Evolutionary conservation across 2,113 vertebrate species (phyloP), one percentile per base, ranked within the genome.

Genomic region (Cettia cetti): DNA sequence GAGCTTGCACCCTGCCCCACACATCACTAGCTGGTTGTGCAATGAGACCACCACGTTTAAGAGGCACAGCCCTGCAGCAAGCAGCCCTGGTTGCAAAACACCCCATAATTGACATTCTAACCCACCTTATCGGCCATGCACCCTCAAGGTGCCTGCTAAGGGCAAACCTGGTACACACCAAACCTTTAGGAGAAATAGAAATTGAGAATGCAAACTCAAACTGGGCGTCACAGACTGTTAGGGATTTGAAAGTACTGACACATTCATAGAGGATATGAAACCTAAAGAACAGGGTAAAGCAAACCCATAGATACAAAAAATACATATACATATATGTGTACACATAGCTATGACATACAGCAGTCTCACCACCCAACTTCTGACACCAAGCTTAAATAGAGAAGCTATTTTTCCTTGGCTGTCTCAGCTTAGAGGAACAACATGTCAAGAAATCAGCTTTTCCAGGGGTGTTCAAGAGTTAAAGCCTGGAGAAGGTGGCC

Each of bases 21-120:
- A 56, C 31, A 27, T 77, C 95, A 68, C 66, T 39, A 3, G 8
- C 54, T 14, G 18, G 79, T 47, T 77, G 57, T 18, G 74, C 72
- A 80, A 94, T 27, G 37, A 95, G 81, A 59, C 89, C 92, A 61
- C 91, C 91, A 76, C 44, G 15, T 90, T 89, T 93, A 61, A 86
- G n/a, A 61, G 15, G 17, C 91, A 90, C 75, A 90, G 71, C 60
- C 78, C 45, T 31, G 56, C 50, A 89, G 20, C 66, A 84, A 82
- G 83, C 74, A 83, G 66, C 77, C 19, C 22, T 15, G 30, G 47
- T 75, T 94, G 66, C 81, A 92, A 75, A 82, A 77, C 54, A 65
- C 33, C 33, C 53, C 33, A 72, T 50, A 80, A 57, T 56, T 89
- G 61, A 61, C 68, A 89, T 86, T 96, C 64, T 88, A 90, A 78